Percentiles rank a stretch among this genome's conserved stretches.
Conservation (phyloP, 2,113 vertebrate genomes). For the Chionomys nivalis region DNA sequence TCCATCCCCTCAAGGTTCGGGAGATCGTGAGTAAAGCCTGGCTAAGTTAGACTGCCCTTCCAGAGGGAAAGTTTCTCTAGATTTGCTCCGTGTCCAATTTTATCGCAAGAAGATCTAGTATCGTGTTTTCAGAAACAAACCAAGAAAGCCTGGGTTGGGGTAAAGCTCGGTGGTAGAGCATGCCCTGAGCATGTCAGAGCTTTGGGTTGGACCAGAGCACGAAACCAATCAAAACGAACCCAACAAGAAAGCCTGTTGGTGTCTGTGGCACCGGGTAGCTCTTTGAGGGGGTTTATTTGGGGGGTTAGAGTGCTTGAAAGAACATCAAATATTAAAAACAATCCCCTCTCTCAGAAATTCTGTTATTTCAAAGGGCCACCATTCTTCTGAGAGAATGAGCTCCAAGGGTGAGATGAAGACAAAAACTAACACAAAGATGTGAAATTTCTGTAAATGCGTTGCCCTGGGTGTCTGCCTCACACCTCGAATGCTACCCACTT, state of each 20-base stretch:
- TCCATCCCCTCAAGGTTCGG: background rate
- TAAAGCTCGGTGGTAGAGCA: background rate
- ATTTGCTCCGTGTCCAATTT: background rate
- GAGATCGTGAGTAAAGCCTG: background rate
- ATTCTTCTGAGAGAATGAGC: background rate
- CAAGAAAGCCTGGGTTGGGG: background rate
- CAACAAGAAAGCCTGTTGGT: background rate
- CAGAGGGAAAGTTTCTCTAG: background rate
- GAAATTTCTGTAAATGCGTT: background rate
- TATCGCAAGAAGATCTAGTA: background rate
- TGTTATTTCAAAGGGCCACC: background rate
- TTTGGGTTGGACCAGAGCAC: background rate
- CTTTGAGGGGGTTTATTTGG: conserved; percentile 14
- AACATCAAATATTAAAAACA: background rate
- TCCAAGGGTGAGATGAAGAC: background rate
- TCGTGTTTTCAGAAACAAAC: conserved; percentile 37
- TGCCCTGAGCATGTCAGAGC: background rate
- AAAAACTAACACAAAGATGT: conserved; percentile 4
- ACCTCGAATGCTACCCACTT: background rate
- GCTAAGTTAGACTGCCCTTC: background rate
- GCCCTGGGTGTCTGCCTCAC: background rate
- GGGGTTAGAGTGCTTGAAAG: background rate
- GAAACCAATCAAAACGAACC: background rate
- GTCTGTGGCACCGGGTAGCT: background rate
- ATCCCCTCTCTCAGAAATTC: background rate